Evolutionary conservation across 2,113 vertebrate genomes (phyloP).

Genomic region (Entomyzon cyanotis): DNA sequence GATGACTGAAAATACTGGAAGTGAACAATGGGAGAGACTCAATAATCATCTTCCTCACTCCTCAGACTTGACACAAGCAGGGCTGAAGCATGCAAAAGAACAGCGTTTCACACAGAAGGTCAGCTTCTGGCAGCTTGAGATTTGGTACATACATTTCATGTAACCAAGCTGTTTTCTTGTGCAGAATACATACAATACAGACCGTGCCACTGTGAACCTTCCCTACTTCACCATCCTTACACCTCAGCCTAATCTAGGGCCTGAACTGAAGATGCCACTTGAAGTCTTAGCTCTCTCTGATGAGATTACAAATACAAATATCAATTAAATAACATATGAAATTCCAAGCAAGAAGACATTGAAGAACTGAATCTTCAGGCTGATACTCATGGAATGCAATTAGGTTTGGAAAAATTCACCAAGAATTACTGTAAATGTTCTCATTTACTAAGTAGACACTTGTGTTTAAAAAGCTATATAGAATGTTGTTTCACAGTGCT

Average conservation of each 20-base stretch:
- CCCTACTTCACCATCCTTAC: not conserved
- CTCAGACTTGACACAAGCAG: not conserved
- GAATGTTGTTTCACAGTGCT: not conserved
- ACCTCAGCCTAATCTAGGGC: not conserved
- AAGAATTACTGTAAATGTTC: not conserved
- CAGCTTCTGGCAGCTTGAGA: constrained; percentile 10
- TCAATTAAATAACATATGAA: not conserved
- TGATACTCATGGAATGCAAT: not conserved
- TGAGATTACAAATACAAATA: not conserved
- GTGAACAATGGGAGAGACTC: constrained; percentile 27
- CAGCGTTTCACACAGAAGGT: constrained; percentile 10
- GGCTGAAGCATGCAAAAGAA: constrained; percentile 21
- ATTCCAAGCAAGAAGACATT: not conserved
- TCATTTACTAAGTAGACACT: not conserved
- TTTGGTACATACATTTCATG: not conserved
- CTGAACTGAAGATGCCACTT: not conserved
- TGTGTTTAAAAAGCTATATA: not conserved
- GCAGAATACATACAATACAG: not conserved
- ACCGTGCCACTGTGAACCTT: not conserved
- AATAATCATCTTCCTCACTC: not conserved
- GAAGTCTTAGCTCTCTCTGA: not conserved
- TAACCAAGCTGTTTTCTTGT: not conserved
- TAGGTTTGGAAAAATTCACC: not conserved
- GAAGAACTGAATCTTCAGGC: not conserved
- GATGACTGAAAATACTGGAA: constrained; percentile 34